Conservation (phyloP, 1,140 invertebrate genomes). For the Holotrichia oblita region DNA sequence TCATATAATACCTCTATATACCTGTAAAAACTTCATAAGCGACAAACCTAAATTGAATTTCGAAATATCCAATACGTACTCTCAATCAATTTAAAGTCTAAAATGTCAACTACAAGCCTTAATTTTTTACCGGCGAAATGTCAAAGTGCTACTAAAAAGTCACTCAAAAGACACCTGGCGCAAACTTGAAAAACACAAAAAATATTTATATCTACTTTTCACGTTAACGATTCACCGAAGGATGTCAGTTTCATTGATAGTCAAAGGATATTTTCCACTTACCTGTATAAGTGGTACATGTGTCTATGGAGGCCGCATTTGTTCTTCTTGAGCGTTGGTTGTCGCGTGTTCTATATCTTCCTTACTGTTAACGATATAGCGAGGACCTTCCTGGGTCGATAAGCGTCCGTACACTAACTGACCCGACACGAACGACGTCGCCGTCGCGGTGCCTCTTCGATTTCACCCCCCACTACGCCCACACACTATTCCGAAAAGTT, state of each 20-base stretch:
- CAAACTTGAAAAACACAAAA: neutral
- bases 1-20: too few species aligned
- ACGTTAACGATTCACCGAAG: neutral
- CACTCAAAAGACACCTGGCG: neutral
- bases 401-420: conserved; percentile 58
- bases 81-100: neutral
- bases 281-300: conserved; percentile 57
- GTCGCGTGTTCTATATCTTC: conserved; percentile 47
- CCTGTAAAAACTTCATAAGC: too few species aligned
- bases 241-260: neutral
- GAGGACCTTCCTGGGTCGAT: conserved; percentile 51
- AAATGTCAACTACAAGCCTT: neutral
- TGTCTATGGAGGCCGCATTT: conserved; percentile 58
- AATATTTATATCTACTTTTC: neutral
- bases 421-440: conserved; percentile 54
- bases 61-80: neutral
- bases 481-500: conserved; percentile 42
- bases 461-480: conserved; percentile 47
- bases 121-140: neutral
- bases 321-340: conserved; percentile 44
- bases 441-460: conserved; percentile 52
- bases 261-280: conserved; percentile 37
- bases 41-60: neutral
- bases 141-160: neutral
- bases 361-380: conserved; percentile 36